A percentile compares a stretch with the other conserved stretches of the same genome.
Conservation (phyloP, 2,113 vertebrate species). For the Mus pahari region DNA sequence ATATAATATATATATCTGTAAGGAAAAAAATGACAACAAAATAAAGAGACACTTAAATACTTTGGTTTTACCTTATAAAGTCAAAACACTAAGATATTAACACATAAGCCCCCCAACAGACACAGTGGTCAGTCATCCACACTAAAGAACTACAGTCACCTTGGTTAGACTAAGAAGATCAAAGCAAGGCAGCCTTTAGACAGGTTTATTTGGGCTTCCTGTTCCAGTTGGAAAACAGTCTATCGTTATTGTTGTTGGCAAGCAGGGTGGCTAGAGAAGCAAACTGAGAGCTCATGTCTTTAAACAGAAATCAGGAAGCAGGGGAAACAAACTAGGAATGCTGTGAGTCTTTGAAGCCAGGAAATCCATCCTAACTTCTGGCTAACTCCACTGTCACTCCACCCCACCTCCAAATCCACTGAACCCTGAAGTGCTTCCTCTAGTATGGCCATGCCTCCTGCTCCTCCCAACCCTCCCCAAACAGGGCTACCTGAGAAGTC, state of each 20-base stretch:
- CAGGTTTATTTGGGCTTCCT: not conserved
- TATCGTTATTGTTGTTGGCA: no score
- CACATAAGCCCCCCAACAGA: not conserved
- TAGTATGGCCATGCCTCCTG: no score
- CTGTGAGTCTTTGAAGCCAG: not conserved
- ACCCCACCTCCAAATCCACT: not conserved
- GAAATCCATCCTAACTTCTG: not conserved
- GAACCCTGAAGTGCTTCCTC: not conserved
- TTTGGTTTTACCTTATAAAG: not conserved
- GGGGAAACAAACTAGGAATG: not conserved
- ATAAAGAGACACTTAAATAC: not conserved
- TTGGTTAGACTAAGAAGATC: not conserved
- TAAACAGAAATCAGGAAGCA: not conserved
- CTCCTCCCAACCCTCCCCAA: not conserved
- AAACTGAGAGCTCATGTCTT: not conserved
- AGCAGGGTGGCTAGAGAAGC: not conserved
- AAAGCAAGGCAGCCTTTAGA: not conserved
- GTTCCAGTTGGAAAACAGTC: not conserved
- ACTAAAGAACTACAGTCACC: not conserved
- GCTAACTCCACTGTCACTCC: not conserved
- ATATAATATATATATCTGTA: not conserved
- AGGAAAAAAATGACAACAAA: not conserved
- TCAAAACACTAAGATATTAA: not conserved
- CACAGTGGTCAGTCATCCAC: not conserved
- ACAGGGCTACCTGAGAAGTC: not conserved